phyloP scores from a whole-genome alignment of 2,797 vertebrate species.

The Chrosomus eos region DNA sequence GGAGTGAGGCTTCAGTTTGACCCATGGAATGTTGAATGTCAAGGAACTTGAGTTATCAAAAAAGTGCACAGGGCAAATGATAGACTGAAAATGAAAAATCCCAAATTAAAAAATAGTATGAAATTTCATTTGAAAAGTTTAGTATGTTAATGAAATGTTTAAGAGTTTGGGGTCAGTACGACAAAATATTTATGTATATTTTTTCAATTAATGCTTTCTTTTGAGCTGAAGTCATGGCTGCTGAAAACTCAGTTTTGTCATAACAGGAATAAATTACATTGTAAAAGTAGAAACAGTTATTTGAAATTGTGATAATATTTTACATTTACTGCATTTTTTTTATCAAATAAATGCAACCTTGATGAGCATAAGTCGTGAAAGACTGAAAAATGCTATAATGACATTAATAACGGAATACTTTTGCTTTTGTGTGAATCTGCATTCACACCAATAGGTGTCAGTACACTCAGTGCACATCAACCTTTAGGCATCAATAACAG shows the following conservation, averaged over 20 bases:
- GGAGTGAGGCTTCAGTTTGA: conserved; percentile 11
- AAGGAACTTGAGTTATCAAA: conserved; percentile 32
- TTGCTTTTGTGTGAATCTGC: not conserved
- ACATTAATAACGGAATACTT: not conserved
- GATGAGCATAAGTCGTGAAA: not conserved
- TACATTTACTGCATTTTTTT: no score
- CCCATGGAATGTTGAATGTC: conserved; percentile 11
- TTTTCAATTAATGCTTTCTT: not conserved
- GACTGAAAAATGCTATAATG: no score
- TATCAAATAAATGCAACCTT: not conserved
- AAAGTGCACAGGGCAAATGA: not conserved
- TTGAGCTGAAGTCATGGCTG: not conserved
- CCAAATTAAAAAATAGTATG: not conserved
- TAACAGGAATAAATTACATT: not conserved
- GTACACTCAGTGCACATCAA: not conserved
- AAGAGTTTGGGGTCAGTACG: no score
- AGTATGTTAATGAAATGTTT: no score
- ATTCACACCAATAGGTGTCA: not conserved
- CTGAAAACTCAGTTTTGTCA: not conserved
- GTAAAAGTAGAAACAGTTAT: not conserved
- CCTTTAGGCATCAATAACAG: not conserved
- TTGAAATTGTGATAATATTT: not conserved
- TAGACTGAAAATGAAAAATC: not conserved
- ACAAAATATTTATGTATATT: no score
- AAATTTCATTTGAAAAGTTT: not conserved